Base-by-base conservation (phyloP, 2,797 vertebrate genomes). In the Lindbergichthys nudifrons region DNA sequence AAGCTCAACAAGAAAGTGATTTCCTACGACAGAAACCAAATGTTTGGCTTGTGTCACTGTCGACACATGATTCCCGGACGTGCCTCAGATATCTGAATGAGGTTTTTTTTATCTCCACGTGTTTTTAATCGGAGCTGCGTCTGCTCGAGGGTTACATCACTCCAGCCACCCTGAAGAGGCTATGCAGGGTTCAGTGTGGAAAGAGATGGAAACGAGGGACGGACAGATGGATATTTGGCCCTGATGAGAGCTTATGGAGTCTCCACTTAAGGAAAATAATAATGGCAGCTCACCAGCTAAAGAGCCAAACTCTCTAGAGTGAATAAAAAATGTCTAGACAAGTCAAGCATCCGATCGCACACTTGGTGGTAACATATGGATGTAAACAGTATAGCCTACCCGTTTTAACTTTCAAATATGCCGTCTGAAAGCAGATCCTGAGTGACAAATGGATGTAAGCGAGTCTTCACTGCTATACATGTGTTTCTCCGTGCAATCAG, bases 1-100 rank as follows among this genome's bases (percentile, higher is more conserved):
- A 60, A 30, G 75, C 12, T 60, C 63, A 69, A 84, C 74, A 87
- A 89, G 71, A 65, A 83, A 78, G 42, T 74, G 69, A 81, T 81
- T 73, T 84, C 46, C 79, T 48, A 62, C 51, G 5, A 66, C 65
- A 69, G 50, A 71, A 81, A 77, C 64, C 70, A 45, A 86, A 86
- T 61, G 77, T 57, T 74, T 80, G 81, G 70, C 79, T 71, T 1
- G 18, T 56, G 77, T 36, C 32, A 36, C 32, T 62, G 43, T 61
- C 59, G 48, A 60, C 60, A 63, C 53, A 23, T 42, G 77, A 68
- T 77, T 88, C 74, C 64, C 42, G 45, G 76, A 86, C 68, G 50
- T 85, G 75, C 78, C 66, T 77, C 72, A 2, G 80, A 89, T 87
- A 88, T 84, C 85, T 86, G 81, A 71, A 18, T 75, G 72, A 81